phyloP scores from a whole-genome alignment of 2,888 invertebrate species.

The Diploptera punctata region DNA sequence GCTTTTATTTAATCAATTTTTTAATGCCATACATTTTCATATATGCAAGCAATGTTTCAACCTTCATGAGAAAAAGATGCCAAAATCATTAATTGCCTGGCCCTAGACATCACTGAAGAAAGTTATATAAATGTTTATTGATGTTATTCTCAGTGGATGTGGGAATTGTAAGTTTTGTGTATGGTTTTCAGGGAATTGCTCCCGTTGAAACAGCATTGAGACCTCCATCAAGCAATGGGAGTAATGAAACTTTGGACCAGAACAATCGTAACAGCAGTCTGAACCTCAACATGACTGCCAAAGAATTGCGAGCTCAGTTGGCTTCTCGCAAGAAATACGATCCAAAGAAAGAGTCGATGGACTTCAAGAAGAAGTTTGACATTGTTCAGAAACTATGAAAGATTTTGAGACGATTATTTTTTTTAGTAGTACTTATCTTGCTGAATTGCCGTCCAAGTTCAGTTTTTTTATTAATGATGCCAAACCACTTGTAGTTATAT shows the following conservation, averaged over 20 bases:
- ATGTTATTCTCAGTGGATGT: too few relatives aligned
- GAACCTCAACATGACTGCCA: slow-evolving; percentile 90
- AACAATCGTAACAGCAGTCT: slow-evolving; percentile 53
- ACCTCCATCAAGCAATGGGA: slow-evolving; percentile 22
- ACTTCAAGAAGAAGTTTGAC: slow-evolving; percentile 91
- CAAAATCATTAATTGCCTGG: too few relatives aligned
- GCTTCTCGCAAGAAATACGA: slow-evolving; percentile 88
- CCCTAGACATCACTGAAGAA: too few relatives aligned
- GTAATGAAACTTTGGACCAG: slow-evolving; percentile 27
- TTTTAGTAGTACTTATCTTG: slow-evolving; percentile 7
- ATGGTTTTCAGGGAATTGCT: not conserved
- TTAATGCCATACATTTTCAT: too few relatives aligned
- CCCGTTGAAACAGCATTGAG: not conserved
- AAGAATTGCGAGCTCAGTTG: slow-evolving; percentile 86
- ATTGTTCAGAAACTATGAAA: slow-evolving; percentile 88
- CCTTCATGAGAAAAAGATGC: too few relatives aligned
- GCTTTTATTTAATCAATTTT: too few relatives aligned
- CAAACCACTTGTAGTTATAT: not conserved
- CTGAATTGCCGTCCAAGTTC: slow-evolving; percentile 20
- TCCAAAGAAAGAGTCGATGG: slow-evolving; percentile 88
- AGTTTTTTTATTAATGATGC: slow-evolving; percentile 9
- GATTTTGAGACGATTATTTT: not conserved
- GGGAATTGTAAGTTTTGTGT: not conserved
- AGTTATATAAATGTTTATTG: too few relatives aligned
- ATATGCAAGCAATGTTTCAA: too few relatives aligned